Evolutionary conservation across 2,113 vertebrate species (phyloP), one percentile per base, ranked within the genome.

Genomic region (Callithrix jacchus): DNA sequence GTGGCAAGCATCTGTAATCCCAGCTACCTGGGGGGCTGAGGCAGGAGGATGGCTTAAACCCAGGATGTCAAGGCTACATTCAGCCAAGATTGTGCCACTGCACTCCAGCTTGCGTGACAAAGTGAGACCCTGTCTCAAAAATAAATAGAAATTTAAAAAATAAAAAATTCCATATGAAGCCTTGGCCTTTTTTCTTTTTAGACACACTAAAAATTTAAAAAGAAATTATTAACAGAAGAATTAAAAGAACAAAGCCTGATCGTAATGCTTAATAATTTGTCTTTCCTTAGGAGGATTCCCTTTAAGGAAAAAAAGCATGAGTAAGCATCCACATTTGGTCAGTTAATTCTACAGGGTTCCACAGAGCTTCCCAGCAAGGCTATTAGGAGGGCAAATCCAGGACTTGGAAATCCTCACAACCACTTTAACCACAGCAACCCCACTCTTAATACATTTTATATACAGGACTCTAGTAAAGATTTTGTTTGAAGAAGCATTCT

Each of bases 141-240:
- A 30, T 27, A 27, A 64, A 88, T 40, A 73, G 66, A 80, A 11
- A 54, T 49, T 76, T 8, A 81, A 96, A 96, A 89, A 93, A 86
- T 68, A 47, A 54, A 82, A 64, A 58, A 87, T 52, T 18, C 87
- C 37, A 86, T 37, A 86, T 23, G 49, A 85, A 85, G 21, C 23
- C 12, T 7, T 23, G 6, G 6, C 52, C 45, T 52, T 90, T 81
- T 89, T 35, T 45, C 70, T 70, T 85, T 70, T 37, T 85, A 58
- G 35, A 89, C 93, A 89, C 58, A 83, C 76, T 92, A 92, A 92
- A 74, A 92, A 56, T 45, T 87, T 20, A 87, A 73, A 71, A 49
- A 83, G 45, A 83, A 83, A 95, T 66, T 30, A 58, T 64, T 30
- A 30, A 64, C 12, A 64, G 54, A 87, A 73, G 64, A 49, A 66